These are phyloP conservation scores for Chymomyza fuscimana DNA, from an alignment of 2,888 invertebrate genomes.

Conservation along the genomic window DNA sequence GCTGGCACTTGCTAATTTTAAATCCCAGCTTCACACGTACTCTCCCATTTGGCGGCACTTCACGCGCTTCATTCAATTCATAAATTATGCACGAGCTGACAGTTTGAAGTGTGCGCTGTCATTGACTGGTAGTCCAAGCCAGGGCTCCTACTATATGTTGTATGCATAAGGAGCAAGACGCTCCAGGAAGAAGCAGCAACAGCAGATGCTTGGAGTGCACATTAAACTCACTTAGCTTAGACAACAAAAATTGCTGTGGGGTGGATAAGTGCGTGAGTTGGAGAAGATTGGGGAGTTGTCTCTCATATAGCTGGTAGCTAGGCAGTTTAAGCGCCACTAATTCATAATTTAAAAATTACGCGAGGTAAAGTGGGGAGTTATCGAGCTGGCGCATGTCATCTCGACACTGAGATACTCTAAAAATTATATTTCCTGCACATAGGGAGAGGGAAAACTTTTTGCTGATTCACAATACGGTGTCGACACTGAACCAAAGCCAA, in stretches of 20 bases:
- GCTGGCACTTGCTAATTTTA: conserved; percentile 28
- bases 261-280: neutral
- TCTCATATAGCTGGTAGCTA: conserved; percentile 2
- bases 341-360: conserved; percentile 50
- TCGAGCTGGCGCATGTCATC: no score
- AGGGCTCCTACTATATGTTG: neutral
- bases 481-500: no score
- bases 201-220: conserved; percentile 3
- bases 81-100: conserved; percentile 7
- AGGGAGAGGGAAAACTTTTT: no score
- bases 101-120: conserved; percentile 6
- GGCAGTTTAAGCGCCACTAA: conserved; percentile 30
- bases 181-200: no score
- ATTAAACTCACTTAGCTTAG: conserved; percentile 34
- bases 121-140: neutral
- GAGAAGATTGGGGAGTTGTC: neutral
- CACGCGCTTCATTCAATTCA: neutral
- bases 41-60: neutral
- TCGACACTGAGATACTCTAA: no score
- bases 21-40: conserved; percentile 23
- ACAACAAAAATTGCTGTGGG: neutral
- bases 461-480: no score
- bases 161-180: neutral
- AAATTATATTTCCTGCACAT: no score
- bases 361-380: neutral